Base-by-base conservation (phyloP, 2,888 invertebrate species). In the Iselma pallidipennis region DNA sequence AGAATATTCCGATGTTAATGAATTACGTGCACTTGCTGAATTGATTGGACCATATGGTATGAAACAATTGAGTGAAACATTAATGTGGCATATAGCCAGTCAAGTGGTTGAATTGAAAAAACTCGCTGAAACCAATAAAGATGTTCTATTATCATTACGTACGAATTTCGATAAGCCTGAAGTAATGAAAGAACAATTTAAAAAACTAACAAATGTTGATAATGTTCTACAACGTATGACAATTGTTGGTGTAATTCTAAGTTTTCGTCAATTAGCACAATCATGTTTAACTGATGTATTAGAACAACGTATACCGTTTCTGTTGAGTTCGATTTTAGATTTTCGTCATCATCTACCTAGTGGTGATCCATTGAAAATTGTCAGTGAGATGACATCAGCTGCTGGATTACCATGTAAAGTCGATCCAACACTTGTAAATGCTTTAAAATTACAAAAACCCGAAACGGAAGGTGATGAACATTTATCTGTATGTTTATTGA, bases 101-200 rank as follows among this genome's bases (percentile, higher is more conserved):
- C 99, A 99, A 84, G 96, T 99, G 10, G 94, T 95, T 74, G 99
- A 99, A 80, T 82, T 99, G 31, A 98, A 97, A 81, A 90, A 92
- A 66, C 83, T 98, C 62, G 98, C 98, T 0, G 88, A 92, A 29
- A 87, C 90, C 58, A 98, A 99, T 80, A 96, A 96, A 78, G 98
- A 98, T 68, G 91, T 95, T 12, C 84, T 99, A 7, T 89, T 94
- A 63, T 89, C 92, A 63, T 83, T 99, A 48, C 85, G 99, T 72
- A 96, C 97, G 1, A 97, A 96, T 81, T 99, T 98, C 78, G 99
- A 99, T 80, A 98, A 99, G 78, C 98, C 98, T 0, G 98, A 98
- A 74, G 91, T 95, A 33, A 98, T 99, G 98, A 94, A 94, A 78
- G 98, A 98, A 74, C 92, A 98, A 70, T 95, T 94, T 73, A 94